These are phyloP conservation scores for Tipula confusa DNA, from an alignment of 2,888 invertebrate species.

Conservation along the genomic window DNA sequence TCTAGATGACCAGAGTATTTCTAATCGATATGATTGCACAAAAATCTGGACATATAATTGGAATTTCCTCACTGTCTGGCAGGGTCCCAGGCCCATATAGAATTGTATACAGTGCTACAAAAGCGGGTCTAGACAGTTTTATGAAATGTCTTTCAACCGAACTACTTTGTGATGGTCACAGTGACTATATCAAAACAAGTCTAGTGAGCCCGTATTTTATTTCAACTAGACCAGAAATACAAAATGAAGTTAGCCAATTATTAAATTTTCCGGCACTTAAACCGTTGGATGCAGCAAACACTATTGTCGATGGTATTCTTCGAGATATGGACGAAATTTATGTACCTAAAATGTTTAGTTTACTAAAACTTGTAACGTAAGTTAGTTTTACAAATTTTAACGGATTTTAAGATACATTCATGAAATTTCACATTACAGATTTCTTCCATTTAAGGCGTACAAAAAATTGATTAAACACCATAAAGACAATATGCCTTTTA, in stretches of 20 bases:
- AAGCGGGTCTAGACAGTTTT: conserved; percentile 29
- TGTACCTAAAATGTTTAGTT: background rate
- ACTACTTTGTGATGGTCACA: background rate
- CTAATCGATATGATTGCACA: conserved; percentile 31
- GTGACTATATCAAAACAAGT: conserved; percentile 31
- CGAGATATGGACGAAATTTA: background rate
- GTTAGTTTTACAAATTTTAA: background rate
- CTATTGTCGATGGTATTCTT: background rate
- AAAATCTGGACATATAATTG: conserved; percentile 31
- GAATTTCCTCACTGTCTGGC: conserved; percentile 31
- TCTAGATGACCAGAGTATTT: conserved; percentile 32
- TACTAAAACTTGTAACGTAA: background rate
- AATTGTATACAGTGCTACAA: conserved; percentile 31
- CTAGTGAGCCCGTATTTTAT: conserved; percentile 32
- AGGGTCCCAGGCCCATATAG: background rate
- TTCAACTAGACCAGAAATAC: background rate
- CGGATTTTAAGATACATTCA: too few species aligned
- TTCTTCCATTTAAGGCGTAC: background rate
- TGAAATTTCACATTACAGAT: background rate
- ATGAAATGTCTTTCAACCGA: conserved; percentile 31
- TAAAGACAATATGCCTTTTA: too few species aligned
- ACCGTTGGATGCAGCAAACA: background rate
- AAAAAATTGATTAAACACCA: background rate
- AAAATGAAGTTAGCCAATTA: background rate
- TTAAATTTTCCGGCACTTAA: background rate